Percentiles rank a stretch among this genome's conserved stretches.
These are phyloP conservation scores for Axea sp. DNA, from an alignment of 2,888 invertebrate species.

Conservation along the genomic window DNA sequence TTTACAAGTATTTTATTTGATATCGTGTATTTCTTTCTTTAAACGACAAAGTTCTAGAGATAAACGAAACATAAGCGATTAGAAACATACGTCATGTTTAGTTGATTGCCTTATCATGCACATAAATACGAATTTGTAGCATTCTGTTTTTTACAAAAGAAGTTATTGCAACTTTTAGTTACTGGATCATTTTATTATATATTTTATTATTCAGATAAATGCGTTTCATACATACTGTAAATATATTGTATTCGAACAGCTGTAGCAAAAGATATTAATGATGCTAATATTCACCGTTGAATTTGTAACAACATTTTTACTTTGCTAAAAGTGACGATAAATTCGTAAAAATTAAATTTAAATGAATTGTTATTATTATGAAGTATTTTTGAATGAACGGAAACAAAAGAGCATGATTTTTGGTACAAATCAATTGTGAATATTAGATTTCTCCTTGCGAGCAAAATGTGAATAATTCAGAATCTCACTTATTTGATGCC, in stretches of 20 bases:
- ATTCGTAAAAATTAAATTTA: too few species aligned
- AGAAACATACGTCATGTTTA: constrained; percentile 12
- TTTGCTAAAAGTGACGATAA: too few species aligned
- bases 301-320: too few species aligned
- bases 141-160: too few species aligned
- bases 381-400: too few species aligned
- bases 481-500: constrained; percentile 15
- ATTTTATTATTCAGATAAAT: constrained; percentile 1
- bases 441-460: constrained; percentile 45
- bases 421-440: constrained; percentile 30
- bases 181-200: too few species aligned
- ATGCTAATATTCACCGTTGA: constrained; percentile 30
- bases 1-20: constrained; percentile 41
- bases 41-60: constrained; percentile 9
- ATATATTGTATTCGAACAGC: constrained; percentile 16
- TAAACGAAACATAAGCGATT: constrained; percentile 26
- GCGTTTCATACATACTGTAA: constrained; percentile 12
- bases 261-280: constrained; percentile 20
- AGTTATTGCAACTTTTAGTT: too few species aligned
- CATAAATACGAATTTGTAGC: too few species aligned
- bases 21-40: constrained; percentile 12
- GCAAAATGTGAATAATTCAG: constrained; percentile 31
- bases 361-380: too few species aligned
- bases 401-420: too few species aligned
- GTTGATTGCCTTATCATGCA: constrained; percentile 14